Base-by-base conservation (phyloP, 2,113 vertebrate genomes). In the Muntiacus reevesi region DNA sequence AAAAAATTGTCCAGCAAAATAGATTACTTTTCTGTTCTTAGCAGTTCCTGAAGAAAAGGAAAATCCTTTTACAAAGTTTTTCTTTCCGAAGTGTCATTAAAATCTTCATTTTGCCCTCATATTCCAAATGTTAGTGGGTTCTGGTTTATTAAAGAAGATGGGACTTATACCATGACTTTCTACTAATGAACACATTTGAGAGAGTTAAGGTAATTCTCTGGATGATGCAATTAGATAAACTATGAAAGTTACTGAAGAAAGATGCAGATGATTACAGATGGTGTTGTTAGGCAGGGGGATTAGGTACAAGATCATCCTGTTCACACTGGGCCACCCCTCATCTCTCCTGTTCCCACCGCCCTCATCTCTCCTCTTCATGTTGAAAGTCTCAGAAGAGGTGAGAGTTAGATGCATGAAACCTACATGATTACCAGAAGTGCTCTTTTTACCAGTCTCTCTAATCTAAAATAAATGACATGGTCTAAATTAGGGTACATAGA, bases 151-250 rank as follows among this genome's bases (percentile, higher is more conserved):
- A 83, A 93, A 91, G 11, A 62, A 76, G 36, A 71, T 45, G 14
- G 52, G 21, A 30, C 14, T 95, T 92, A 60, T 87, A 93, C 33
- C 11, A 11, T 87, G 83, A 45, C 16, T 92, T 92, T 19, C 40
- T 96, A 54, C 54, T 84, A 40, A 95, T 76, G 17, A 95, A 83
- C 79, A 50, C 8, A 76, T 59, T 79, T 45, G 33, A 84, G 59
- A 92, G n/a, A 47, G 11, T 50, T 91, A 87, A 79, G 33, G n/a
- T 86, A 55, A 78, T 90, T 97, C 28, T 89, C 3, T 11, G 3
- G 19, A 27, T 55, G 33, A 87, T 60, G 10, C 57, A 87, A 14
- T 19, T 12, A 60, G 43, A 67, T 1, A 2, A 57, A 59, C 15
- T 85, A 9, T 7, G 54, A 12, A 87, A 36, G 33, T 92, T 81